Conservation (phyloP, 2,888 invertebrate genomes). For the Halocaridina rubra region DNA sequence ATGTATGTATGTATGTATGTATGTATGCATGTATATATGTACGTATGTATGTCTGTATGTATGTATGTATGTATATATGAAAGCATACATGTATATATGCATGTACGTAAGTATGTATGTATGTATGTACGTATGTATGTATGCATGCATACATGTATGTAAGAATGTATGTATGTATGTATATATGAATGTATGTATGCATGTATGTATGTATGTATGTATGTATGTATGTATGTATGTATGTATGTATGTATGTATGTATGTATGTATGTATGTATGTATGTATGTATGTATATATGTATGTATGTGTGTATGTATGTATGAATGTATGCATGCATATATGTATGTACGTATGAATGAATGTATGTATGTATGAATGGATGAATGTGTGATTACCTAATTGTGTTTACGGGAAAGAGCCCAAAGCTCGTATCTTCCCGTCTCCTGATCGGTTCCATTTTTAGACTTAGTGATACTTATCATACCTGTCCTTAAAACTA, state of each 20-base stretch:
- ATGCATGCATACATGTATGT: background rate
- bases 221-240: conserved; percentile 6
- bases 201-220: conserved; percentile 3
- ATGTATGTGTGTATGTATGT: background rate
- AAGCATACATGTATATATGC: background rate
- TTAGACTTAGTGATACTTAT: too few relatives aligned
- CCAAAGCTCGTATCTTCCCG: too few relatives aligned
- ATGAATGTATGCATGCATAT: background rate
- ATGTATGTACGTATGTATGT: conserved; percentile 8
- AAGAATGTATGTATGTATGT: background rate
- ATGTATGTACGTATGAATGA: background rate
- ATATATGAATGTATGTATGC: background rate
- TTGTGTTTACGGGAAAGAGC: too few relatives aligned
- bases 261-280: background rate
- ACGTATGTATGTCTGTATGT: background rate
- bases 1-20: conserved; percentile 8
- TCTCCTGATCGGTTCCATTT: too few relatives aligned
- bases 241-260: conserved; percentile 2
- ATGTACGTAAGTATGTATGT: background rate
- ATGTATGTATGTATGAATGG: background rate
- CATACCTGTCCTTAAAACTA: too few relatives aligned
- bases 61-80: background rate
- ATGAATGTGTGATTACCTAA: background rate
- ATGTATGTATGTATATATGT: background rate
- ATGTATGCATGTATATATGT: background rate